phyloP scores from a whole-genome alignment of 2,888 invertebrate species.

The Drosophila ustulata region DNA sequence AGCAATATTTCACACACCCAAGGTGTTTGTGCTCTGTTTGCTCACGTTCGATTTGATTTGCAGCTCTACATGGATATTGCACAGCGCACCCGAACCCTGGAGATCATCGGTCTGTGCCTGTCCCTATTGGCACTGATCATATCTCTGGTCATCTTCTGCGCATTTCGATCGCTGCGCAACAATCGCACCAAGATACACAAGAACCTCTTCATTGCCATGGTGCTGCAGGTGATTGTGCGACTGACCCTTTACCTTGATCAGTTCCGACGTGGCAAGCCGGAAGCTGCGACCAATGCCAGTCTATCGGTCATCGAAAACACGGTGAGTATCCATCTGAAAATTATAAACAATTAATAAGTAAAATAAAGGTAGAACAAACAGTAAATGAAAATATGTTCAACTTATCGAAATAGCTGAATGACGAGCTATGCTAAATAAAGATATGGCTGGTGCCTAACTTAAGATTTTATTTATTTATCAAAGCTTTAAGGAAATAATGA shows the following conservation, averaged over 20 bases:
- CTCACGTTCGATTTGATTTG: conserved; percentile 26
- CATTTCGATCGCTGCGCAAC: conserved; percentile 92
- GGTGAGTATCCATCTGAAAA: conserved; percentile 85
- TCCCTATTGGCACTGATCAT: conserved; percentile 91
- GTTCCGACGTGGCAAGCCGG: conserved; percentile 84
- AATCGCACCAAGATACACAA: conserved; percentile 94
- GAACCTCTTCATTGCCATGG: conserved; percentile 93
- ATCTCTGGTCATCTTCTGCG: conserved; percentile 92
- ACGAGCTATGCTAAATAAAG: no score
- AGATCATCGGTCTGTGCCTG: conserved; percentile 93
- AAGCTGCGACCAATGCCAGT: conserved; percentile 80
- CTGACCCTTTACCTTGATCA: conserved; percentile 92
- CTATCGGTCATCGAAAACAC: conserved; percentile 88
- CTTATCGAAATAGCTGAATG: no score
- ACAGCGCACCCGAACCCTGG: conserved; percentile 90
- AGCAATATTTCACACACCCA: not conserved
- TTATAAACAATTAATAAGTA: no score
- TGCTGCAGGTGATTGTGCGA: conserved; percentile 90
- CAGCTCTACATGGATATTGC: conserved; percentile 90
- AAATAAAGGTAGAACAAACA: no score
- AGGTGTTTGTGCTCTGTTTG: not conserved
- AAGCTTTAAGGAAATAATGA: no score
- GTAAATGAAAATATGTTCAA: no score
- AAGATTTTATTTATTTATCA: no score
- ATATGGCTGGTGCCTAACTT: no score